phyloP scores from a whole-genome alignment of 2,797 vertebrate species.

The Margarornis squamiger region DNA sequence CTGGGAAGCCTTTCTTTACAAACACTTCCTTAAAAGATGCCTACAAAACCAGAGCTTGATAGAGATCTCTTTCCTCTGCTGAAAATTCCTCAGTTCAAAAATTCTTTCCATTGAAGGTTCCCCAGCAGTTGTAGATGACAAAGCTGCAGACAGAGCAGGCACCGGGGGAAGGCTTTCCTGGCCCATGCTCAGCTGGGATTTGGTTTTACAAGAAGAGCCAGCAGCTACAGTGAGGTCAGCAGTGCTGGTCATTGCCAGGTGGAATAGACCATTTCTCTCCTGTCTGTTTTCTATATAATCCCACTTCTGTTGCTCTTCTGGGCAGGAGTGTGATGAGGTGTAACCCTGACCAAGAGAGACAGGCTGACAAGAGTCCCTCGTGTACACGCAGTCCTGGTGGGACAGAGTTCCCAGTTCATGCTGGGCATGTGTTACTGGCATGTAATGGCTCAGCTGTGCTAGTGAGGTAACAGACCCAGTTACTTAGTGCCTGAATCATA shows the following conservation, averaged over 20 bases:
- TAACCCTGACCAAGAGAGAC: not conserved
- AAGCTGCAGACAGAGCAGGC: not conserved
- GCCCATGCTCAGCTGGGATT: not conserved
- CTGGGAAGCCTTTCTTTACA: not conserved
- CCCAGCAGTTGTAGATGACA: not conserved
- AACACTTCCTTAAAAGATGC: not conserved
- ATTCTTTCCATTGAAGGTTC: not conserved
- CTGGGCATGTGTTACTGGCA: not conserved
- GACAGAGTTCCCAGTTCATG: not conserved
- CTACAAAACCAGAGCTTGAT: accelerated
- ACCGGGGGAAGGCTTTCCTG: not conserved
- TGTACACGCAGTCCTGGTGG: not conserved
- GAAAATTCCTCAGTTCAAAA: not conserved
- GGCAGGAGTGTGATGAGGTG: not conserved
- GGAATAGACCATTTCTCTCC: not conserved
- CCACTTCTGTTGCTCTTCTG: not conserved
- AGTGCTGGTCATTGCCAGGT: not conserved
- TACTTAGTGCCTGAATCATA: conserved; percentile 27
- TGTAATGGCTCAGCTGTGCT: not conserved
- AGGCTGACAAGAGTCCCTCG: not conserved
- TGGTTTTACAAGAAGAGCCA: not conserved
- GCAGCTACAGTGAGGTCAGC: not conserved
- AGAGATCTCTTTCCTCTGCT: not conserved
- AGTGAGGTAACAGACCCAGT: not conserved
- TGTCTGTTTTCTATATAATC: not conserved